phyloP scores from a whole-genome alignment of 2,888 invertebrate genomes.

The Eulithis testata region DNA sequence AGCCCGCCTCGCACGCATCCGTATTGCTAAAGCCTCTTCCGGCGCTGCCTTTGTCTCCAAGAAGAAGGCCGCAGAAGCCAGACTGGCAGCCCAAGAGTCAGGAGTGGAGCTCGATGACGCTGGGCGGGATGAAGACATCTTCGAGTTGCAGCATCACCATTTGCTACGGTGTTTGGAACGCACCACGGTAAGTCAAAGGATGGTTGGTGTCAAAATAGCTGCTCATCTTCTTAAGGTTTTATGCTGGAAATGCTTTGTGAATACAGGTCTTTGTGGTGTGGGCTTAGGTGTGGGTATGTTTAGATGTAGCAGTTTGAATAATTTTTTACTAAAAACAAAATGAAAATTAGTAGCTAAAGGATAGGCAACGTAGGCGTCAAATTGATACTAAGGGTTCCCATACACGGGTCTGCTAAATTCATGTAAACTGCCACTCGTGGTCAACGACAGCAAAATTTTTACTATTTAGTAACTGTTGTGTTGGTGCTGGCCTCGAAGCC shows the following conservation, averaged over 20 bases:
- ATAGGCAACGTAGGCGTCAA: no score
- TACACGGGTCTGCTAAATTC: no score
- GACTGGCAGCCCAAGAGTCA: slow-evolving; percentile 96
- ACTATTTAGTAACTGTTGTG: no score
- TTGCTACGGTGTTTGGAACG: slow-evolving; percentile 98
- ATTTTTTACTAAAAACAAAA: no score
- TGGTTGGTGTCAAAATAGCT: slow-evolving; percentile 21
- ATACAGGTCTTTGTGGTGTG: not conserved
- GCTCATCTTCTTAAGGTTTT: slow-evolving; percentile 11
- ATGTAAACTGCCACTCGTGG: no score
- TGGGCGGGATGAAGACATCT: slow-evolving; percentile 97
- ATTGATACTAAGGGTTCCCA: no score
- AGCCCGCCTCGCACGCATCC: slow-evolving; percentile 98
- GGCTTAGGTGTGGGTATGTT: not conserved
- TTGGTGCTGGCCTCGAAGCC: no score
- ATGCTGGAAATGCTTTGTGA: not conserved
- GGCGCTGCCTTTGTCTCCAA: slow-evolving; percentile 99
- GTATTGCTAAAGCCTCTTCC: slow-evolving; percentile 99
- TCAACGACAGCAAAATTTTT: no score
- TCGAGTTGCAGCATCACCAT: slow-evolving; percentile 99
- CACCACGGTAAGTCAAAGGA: slow-evolving; percentile 89
- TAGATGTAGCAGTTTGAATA: no score
- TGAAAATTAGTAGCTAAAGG: no score
- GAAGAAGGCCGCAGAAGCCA: slow-evolving; percentile 99
- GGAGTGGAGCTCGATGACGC: slow-evolving; percentile 96